Percentiles rank a stretch among this genome's conserved stretches.
Conservation (phyloP, 2,888 invertebrate species). For the Gisinianus flammeolus region DNA sequence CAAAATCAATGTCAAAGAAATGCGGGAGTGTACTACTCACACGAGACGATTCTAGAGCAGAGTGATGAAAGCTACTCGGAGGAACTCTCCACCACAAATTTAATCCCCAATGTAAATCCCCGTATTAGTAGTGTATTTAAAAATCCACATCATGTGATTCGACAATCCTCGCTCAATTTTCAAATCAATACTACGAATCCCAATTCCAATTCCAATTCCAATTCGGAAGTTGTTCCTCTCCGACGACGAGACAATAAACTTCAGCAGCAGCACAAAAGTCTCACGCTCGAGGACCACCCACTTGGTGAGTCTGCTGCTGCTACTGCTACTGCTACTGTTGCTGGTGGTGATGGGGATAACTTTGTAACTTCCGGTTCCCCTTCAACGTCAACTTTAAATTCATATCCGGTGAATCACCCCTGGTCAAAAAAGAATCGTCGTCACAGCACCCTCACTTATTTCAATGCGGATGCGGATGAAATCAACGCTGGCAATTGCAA, state of each 20-base stretch:
- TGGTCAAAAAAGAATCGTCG: slow-evolving; percentile 45
- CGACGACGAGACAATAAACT: too few species aligned
- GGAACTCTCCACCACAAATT: not conserved
- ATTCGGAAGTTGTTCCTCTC: not conserved
- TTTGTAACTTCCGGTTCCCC: not conserved
- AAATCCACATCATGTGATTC: not conserved
- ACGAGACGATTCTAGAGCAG: slow-evolving; percentile 52
- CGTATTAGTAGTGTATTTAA: not conserved
- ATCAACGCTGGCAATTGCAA: slow-evolving; percentile 23
- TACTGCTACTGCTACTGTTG: too few species aligned
- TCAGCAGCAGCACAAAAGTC: too few species aligned
- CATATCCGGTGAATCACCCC: not conserved
- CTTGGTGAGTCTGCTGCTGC: too few species aligned
- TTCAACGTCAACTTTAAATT: not conserved
- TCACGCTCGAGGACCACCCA: not conserved
- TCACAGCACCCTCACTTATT: slow-evolving; percentile 54
- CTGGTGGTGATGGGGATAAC: too few species aligned
- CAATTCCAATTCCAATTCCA: too few species aligned
- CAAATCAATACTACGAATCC: too few species aligned
- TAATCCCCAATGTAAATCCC: not conserved
- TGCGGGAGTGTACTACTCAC: slow-evolving; percentile 27
- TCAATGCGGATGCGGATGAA: slow-evolving; percentile 57
- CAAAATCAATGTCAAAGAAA: not conserved
- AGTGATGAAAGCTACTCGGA: slow-evolving; percentile 48
- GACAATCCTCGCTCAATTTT: not conserved